These are phyloP conservation scores for Mystacides longicornis DNA, from an alignment of 2,888 invertebrate species.

Conservation along the genomic window DNA sequence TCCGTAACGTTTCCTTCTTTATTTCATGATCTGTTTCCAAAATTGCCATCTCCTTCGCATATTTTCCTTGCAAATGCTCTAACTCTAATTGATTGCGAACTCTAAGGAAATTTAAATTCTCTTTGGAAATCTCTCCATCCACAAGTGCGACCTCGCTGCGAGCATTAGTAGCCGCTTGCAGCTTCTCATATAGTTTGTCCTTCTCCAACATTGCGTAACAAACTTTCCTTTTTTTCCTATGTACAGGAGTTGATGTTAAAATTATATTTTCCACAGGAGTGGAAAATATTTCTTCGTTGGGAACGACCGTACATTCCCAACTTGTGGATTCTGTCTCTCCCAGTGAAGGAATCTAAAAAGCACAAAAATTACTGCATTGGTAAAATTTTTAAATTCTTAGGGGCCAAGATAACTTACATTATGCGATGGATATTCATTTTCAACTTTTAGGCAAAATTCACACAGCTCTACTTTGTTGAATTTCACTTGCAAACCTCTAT, in stretches of 20 bases:
- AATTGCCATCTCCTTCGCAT: neutral
- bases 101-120: neutral
- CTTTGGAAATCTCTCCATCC: neutral
- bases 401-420: neutral
- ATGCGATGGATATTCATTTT: too few relatives aligned
- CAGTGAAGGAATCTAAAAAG: neutral
- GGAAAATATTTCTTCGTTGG: neutral
- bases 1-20: neutral
- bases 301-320: neutral
- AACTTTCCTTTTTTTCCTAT: neutral
- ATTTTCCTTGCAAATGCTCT: neutral
- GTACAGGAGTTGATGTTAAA: neutral
- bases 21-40: neutral
- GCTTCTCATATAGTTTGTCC: neutral
- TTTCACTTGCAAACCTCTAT: too few relatives aligned
- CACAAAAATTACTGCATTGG: neutral
- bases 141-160: neutral
- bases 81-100: neutral
- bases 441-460: too few relatives aligned
- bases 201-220: neutral
- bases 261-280: neutral
- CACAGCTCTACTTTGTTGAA: too few relatives aligned
- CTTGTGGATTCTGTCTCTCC: neutral
- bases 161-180: neutral
- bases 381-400: neutral